These are phyloP conservation scores for Prolemur simus DNA, from an alignment of 2,113 vertebrate genomes.

Conservation along the genomic window DNA sequence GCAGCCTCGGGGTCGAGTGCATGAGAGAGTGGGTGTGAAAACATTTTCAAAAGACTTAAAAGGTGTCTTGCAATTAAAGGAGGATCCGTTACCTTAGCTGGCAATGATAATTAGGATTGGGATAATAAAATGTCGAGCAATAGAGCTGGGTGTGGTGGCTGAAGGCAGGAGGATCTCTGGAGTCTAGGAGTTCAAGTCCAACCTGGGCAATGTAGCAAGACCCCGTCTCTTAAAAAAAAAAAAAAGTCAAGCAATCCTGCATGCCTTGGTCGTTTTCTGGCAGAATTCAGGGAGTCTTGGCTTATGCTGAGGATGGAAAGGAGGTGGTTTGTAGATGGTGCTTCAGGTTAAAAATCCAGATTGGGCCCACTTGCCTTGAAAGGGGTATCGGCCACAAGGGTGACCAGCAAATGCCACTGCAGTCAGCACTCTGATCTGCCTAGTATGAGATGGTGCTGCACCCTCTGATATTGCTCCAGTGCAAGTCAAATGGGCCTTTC, in stretches of 20 bases:
- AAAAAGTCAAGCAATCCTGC: rapidly evolving
- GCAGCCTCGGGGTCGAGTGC: background rate
- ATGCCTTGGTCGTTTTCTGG: background rate
- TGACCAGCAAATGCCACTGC: background rate
- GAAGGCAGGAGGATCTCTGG: background rate
- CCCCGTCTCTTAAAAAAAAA: background rate
- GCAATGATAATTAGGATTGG: background rate
- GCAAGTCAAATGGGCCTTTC: too few species aligned
- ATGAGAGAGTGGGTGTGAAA: background rate
- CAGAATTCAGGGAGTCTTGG: background rate
- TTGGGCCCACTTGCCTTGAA: background rate
- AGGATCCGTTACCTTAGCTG: background rate
- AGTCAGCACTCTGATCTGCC: background rate
- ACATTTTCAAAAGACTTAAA: background rate
- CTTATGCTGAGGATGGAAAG: background rate
- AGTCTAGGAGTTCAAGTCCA: background rate
- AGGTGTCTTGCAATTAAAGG: background rate
- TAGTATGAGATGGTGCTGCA: background rate
- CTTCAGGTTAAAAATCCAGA: background rate
- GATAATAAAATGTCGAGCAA: rapidly evolving
- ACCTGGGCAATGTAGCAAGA: background rate
- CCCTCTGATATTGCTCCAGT: rapidly evolving
- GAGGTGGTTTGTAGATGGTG: background rate
- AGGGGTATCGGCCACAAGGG: rapidly evolving
- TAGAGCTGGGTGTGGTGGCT: background rate